phyloP scores from a whole-genome alignment of 2,888 invertebrate species.

The Pseudococcus longispinus region DNA sequence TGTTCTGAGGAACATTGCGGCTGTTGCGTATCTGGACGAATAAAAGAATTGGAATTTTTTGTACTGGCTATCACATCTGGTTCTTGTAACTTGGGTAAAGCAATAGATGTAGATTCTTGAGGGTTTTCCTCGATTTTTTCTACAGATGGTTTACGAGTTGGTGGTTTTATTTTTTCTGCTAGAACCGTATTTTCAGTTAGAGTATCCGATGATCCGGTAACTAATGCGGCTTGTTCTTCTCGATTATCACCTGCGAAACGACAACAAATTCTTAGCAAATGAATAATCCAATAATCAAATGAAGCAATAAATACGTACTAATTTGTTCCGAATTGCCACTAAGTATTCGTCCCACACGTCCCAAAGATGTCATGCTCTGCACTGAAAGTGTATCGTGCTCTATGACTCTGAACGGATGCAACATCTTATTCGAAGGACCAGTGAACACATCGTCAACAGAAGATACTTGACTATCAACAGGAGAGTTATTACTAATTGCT shows the following conservation, averaged over 20 bases:
- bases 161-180: not conserved
- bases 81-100: constrained; percentile 68
- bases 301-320: constrained; percentile 46
- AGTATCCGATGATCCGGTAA: constrained; percentile 48
- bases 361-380: constrained; percentile 87
- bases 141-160: not conserved
- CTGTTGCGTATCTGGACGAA: constrained; percentile 62
- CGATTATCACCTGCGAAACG: constrained; percentile 50
- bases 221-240: constrained; percentile 44
- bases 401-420: constrained; percentile 83
- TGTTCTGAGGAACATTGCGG: constrained; percentile 59
- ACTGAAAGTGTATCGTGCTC: constrained; percentile 87
- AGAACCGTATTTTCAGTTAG: constrained; percentile 23
- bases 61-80: constrained; percentile 94
- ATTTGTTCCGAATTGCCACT: constrained; percentile 65
- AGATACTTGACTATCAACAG: constrained; percentile 78
- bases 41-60: constrained; percentile 66
- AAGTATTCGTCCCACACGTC: constrained; percentile 80
- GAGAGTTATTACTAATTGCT: constrained; percentile 70
- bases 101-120: not conserved
- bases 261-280: not conserved
- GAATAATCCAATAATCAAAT: not conserved
- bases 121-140: constrained; percentile 23
- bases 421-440: constrained; percentile 66
- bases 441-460: constrained; percentile 80